Evolutionary conservation across 2,113 vertebrate genomes (phyloP).

Genomic region (Phyllostomus hastatus): DNA sequence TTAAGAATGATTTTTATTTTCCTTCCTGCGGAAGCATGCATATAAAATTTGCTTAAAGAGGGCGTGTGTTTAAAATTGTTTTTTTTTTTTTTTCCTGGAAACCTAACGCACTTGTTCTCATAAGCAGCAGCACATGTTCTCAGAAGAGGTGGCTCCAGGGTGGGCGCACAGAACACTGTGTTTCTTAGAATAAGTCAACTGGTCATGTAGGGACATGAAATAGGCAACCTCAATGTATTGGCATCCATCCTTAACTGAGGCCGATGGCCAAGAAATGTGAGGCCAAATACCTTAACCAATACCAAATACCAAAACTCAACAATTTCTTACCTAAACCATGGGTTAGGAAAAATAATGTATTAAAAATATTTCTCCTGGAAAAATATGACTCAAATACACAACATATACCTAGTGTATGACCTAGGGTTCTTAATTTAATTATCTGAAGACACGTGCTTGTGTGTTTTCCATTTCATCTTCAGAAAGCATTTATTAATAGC

Average conservation of each 20-base stretch:
- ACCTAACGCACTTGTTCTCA: neutral
- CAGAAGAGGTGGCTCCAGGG: neutral
- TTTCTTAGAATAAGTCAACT: neutral
- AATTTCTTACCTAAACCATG: neutral
- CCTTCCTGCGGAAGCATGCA: neutral
- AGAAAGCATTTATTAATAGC: conserved; percentile 16
- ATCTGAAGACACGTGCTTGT: conserved; percentile 3
- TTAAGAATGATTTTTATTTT: neutral
- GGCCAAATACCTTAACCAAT: too few species aligned
- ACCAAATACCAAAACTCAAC: neutral
- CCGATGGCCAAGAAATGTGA: neutral
- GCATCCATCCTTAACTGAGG: neutral
- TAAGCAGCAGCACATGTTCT: neutral
- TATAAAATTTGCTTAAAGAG: neutral
- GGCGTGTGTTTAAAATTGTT: neutral
- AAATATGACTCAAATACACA: conserved; percentile 15
- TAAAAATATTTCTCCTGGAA: neutral
- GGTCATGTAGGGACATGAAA: neutral
- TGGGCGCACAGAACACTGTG: neutral
- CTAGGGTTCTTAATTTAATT: conserved; percentile 58
- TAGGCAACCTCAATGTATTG: neutral
- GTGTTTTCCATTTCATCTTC: neutral
- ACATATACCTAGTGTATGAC: neutral
- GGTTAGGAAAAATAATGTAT: neutral
- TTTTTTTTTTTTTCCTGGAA: neutral